A percentile compares a stretch with the other conserved stretches of the same genome.
Conservation (phyloP, 1,140 invertebrate species). For the Teleogryllus occipitalis region DNA sequence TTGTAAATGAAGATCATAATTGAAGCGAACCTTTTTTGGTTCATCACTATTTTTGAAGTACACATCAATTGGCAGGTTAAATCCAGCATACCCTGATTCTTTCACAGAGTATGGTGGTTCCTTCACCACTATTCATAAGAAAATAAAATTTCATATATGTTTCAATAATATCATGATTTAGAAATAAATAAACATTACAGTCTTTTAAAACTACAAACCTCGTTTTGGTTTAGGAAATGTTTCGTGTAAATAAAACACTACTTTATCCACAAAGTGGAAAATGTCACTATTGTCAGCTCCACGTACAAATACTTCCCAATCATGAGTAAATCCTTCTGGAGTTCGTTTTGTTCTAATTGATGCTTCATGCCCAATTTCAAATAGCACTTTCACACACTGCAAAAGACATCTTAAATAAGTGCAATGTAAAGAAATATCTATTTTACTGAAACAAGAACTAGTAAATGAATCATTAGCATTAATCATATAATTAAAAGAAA, state of each 20-base stretch:
- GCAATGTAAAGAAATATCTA: background rate
- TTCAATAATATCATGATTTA: background rate
- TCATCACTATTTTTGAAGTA: constrained; percentile 86
- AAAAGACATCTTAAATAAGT: constrained; percentile 14
- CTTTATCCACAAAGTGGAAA: constrained; percentile 87
- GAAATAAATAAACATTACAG: background rate
- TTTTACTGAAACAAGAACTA: background rate
- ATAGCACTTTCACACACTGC: constrained; percentile 62
- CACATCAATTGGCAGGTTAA: constrained; percentile 81
- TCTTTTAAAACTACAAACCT: constrained; percentile 43
- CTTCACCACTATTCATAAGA: constrained; percentile 60
- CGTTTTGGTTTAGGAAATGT: constrained; percentile 86
- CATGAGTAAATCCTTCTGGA: constrained; percentile 86
- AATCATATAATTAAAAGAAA: background rate
- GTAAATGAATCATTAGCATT: background rate
- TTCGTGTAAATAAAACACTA: constrained; percentile 85
- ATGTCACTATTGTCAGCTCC: constrained; percentile 79
- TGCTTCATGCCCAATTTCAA: constrained; percentile 88
- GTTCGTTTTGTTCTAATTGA: constrained; percentile 67
- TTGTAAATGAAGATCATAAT: constrained; percentile 80
- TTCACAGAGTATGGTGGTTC: constrained; percentile 85
- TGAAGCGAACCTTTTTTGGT: constrained; percentile 75
- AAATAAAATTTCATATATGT: constrained; percentile 3
- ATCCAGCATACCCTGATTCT: constrained; percentile 92
- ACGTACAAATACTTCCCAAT: constrained; percentile 94